Evolutionary conservation across 2,113 vertebrate species (phyloP).

Genomic region (Ceratotherium simum): DNA sequence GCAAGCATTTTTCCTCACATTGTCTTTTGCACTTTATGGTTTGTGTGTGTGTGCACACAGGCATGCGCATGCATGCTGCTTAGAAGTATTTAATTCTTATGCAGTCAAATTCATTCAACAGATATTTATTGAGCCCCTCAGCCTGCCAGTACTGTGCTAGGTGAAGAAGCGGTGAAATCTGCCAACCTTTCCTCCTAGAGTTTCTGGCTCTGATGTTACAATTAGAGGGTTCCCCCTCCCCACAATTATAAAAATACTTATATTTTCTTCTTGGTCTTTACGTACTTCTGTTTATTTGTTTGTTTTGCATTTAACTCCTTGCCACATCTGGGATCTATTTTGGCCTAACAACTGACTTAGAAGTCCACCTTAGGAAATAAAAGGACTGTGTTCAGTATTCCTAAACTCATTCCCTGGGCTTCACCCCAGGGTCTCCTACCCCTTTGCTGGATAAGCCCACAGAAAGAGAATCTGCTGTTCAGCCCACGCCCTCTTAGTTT

Average conservation of each 20-base stretch:
- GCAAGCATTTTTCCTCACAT: not conserved
- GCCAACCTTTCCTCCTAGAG: not conserved
- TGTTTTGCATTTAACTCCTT: not conserved
- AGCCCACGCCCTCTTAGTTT: rapidly evolving
- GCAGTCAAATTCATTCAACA: not conserved
- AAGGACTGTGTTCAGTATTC: not conserved
- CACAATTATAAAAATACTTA: not conserved
- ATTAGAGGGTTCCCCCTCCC: not conserved
- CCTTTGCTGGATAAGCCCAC: not conserved
- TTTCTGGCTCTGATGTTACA: not conserved
- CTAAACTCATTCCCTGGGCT: not conserved
- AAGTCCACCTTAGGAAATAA: not conserved
- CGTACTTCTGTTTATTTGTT: not conserved
- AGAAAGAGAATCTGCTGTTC: not conserved
- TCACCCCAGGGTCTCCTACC: not conserved
- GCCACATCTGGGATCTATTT: not conserved
- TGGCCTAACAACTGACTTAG: not conserved
- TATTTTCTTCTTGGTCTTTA: not conserved
- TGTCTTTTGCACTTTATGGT: not conserved
- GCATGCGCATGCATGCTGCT: not conserved
- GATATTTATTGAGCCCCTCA: not conserved
- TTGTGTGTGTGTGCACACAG: not conserved
- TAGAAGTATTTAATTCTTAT: not conserved
- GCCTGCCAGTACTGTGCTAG: not conserved
- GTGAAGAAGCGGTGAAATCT: not conserved